Percentiles rank a stretch among this genome's conserved stretches.
Evolutionary conservation across 2,113 vertebrate species (phyloP).

Genomic region (Tyto alba): DNA sequence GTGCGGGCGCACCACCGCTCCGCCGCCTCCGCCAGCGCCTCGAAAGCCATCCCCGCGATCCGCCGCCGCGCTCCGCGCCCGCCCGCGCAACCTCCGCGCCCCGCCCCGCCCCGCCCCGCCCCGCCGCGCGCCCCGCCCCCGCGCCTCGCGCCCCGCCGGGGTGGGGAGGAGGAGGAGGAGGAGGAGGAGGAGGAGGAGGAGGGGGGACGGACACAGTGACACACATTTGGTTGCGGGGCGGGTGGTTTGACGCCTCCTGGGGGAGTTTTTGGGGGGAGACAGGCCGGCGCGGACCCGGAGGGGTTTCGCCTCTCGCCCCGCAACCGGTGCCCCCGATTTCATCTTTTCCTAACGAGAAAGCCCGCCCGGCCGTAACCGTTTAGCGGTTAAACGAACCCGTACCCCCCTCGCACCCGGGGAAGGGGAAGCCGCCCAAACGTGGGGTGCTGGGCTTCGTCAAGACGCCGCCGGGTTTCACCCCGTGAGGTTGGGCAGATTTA

Average conservation of each 20-base stretch:
- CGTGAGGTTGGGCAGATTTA: rapidly evolving
- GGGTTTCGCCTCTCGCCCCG: not conserved
- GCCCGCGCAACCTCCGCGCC: not conserved
- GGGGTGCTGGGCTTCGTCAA: too few relatives aligned
- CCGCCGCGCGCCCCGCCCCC: not conserved
- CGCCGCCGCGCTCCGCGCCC: not conserved
- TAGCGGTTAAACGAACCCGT: too few relatives aligned
- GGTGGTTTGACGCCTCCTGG: too few relatives aligned
- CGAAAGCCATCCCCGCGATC: constrained; percentile 86
- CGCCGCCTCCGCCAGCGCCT: constrained; percentile 93
- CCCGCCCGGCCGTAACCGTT: rapidly evolving
- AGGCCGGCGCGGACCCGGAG: too few relatives aligned
- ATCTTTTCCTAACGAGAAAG: not conserved
- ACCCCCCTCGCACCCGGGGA: too few relatives aligned
- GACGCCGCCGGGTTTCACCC: not conserved
- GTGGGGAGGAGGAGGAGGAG: too few relatives aligned
- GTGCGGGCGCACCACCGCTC: constrained; percentile 94
- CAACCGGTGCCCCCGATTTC: too few relatives aligned
- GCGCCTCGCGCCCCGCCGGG: not conserved
- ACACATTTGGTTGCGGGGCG: too few relatives aligned
- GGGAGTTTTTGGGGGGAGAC: too few relatives aligned
- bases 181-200: too few relatives aligned
- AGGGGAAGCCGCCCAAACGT: too few relatives aligned
- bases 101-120: not conserved
- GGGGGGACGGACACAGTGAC: too few relatives aligned